These are phyloP conservation scores for Magallana nippona DNA, from an alignment of 2,888 invertebrate species.

Conservation along the genomic window DNA sequence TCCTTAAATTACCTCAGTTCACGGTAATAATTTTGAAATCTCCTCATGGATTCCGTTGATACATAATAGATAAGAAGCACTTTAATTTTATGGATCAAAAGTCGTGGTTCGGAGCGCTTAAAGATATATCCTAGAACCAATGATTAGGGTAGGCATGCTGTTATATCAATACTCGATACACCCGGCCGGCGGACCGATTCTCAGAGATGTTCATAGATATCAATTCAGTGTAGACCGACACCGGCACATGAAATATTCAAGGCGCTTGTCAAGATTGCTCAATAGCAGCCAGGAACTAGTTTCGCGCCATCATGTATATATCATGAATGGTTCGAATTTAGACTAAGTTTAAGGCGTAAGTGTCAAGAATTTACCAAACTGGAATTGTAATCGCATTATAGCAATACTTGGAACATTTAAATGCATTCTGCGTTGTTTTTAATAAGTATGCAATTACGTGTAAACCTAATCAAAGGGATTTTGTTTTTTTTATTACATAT, in stretches of 20 bases:
- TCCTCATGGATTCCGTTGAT: background rate
- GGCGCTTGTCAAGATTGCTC: background rate
- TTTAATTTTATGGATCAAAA: background rate
- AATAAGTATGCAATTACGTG: too few species aligned
- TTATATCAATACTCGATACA: background rate
- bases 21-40: background rate
- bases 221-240: background rate
- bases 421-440: too few species aligned
- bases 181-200: background rate
- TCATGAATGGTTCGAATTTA: too few species aligned
- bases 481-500: too few species aligned
- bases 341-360: background rate
- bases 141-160: background rate
- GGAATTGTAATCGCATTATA: too few species aligned
- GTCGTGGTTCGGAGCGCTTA: too few species aligned
- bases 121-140: background rate
- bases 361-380: too few species aligned
- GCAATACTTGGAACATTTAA: too few species aligned
- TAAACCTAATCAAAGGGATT: too few species aligned
- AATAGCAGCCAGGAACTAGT: background rate
- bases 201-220: background rate
- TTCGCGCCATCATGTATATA: too few species aligned
- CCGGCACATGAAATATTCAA: background rate
- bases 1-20: too few species aligned
- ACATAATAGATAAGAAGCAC: conserved; percentile 17